phyloP scores from a whole-genome alignment of 2,888 invertebrate genomes.

The Cephalotes varians region DNA sequence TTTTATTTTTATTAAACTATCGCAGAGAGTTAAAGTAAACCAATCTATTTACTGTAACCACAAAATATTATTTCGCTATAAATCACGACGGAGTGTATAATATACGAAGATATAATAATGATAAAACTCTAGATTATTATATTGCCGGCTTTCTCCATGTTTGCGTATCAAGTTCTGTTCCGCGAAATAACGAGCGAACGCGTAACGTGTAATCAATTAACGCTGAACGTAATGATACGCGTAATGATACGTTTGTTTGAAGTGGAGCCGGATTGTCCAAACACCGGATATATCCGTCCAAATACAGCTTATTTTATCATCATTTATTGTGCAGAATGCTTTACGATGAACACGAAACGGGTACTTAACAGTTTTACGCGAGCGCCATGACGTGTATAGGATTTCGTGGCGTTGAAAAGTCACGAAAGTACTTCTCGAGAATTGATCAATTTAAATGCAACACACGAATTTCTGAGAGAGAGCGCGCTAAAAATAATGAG shows the following conservation, averaged over 20 bases:
- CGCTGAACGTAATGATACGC: too few species aligned
- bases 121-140: neutral
- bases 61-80: neutral
- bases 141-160: neutral
- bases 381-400: neutral
- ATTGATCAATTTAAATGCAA: constrained; percentile 22
- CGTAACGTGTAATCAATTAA: neutral
- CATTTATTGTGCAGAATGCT: constrained; percentile 26
- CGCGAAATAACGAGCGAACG: constrained; percentile 19
- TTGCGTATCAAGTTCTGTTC: constrained; percentile 7
- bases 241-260: constrained; percentile 37
- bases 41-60: neutral
- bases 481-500: neutral
- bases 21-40: neutral
- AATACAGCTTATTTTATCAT: constrained; percentile 32
- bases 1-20: neutral
- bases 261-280: constrained; percentile 19
- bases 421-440: neutral
- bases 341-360: constrained; percentile 33
- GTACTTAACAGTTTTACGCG: constrained; percentile 31
- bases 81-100: neutral
- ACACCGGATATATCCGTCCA: constrained; percentile 44
- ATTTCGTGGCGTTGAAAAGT: constrained; percentile 22
- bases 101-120: neutral
- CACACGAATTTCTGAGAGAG: neutral